Percentiles rank a stretch among this genome's conserved stretches.
These are phyloP conservation scores for Phasia obesa DNA, from an alignment of 2,888 invertebrate genomes.

Conservation along the genomic window DNA sequence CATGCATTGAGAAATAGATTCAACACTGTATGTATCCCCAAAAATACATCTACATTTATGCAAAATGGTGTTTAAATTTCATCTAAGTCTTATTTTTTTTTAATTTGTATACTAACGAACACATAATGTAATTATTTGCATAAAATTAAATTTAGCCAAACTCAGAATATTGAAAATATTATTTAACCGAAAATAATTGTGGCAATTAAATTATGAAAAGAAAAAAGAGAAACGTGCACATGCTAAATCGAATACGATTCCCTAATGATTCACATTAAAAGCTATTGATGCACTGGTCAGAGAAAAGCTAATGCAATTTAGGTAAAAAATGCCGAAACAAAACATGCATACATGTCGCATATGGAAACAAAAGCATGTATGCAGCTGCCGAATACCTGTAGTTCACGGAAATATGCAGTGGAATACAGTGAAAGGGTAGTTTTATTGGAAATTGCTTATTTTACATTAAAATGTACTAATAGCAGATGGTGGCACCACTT, in stretches of 20 bases:
- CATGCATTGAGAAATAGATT: too few species aligned
- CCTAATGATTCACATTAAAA: slow-evolving; percentile 33
- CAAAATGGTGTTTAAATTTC: too few species aligned
- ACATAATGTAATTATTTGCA: slow-evolving; percentile 19
- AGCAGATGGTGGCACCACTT: too few species aligned
- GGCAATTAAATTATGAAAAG: slow-evolving; percentile 20
- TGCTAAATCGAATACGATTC: background rate
- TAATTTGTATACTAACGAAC: background rate
- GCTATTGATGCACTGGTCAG: slow-evolving; percentile 1
- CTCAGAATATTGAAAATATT: slow-evolving; percentile 2
- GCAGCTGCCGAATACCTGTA: background rate
- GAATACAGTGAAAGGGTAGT: too few species aligned
- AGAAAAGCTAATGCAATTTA: slow-evolving; percentile 29
- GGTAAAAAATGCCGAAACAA: slow-evolving; percentile 13
- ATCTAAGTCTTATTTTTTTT: background rate
- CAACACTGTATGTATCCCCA: too few species aligned
- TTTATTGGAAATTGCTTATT: too few species aligned
- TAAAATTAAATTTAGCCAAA: background rate
- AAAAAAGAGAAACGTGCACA: background rate
- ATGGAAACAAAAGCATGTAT: background rate
- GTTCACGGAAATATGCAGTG: too few species aligned
- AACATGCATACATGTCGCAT: background rate
- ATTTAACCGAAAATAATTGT: slow-evolving; percentile 6
- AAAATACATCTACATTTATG: too few species aligned
- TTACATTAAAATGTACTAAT: too few species aligned